Percentiles rank a stretch among this genome's conserved stretches.
phyloP scores from a whole-genome alignment of 2,113 vertebrate species.

The Camelus dromedarius region DNA sequence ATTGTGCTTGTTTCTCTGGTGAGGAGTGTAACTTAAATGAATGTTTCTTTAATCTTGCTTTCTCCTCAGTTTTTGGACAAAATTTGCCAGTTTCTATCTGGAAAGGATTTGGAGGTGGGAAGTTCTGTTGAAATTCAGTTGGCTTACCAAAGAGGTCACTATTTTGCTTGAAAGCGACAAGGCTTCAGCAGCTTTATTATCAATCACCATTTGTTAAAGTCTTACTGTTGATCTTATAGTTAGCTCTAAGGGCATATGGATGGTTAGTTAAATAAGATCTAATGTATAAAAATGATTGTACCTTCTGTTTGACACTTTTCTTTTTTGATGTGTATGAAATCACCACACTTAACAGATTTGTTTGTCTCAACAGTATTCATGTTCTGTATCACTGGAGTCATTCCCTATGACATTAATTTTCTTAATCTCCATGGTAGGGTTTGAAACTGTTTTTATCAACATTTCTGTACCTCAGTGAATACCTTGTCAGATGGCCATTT shows the following conservation, averaged over 20 bases:
- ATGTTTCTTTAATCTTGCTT: not conserved
- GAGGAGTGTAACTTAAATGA: not conserved
- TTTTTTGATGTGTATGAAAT: not conserved
- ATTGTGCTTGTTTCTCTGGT: not conserved
- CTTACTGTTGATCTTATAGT: not conserved
- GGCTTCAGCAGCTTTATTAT: not conserved
- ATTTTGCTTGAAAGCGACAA: not conserved
- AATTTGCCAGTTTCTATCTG: slow-evolving; percentile 47
- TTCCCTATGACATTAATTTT: not conserved
- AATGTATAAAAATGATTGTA: not conserved
- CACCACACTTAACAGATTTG: not conserved
- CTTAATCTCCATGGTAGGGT: not conserved
- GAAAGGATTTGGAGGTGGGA: not conserved
- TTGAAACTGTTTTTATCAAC: slow-evolving; percentile 28
- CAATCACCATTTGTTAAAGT: not conserved
- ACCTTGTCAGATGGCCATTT: slow-evolving; percentile 6
- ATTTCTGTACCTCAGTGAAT: slow-evolving; percentile 15
- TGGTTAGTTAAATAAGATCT: slow-evolving; percentile 22
- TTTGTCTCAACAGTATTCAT: not conserved
- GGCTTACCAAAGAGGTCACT: not conserved
- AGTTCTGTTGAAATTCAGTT: not conserved
- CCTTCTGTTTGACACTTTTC: not conserved
- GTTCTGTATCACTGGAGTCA: not conserved
- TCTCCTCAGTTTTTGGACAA: not conserved
- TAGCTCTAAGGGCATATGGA: not conserved